Percentiles rank a stretch among this genome's conserved stretches.
These are phyloP conservation scores for Daboia siamensis DNA, from an alignment of 2,113 vertebrate genomes.

Conservation along the genomic window DNA sequence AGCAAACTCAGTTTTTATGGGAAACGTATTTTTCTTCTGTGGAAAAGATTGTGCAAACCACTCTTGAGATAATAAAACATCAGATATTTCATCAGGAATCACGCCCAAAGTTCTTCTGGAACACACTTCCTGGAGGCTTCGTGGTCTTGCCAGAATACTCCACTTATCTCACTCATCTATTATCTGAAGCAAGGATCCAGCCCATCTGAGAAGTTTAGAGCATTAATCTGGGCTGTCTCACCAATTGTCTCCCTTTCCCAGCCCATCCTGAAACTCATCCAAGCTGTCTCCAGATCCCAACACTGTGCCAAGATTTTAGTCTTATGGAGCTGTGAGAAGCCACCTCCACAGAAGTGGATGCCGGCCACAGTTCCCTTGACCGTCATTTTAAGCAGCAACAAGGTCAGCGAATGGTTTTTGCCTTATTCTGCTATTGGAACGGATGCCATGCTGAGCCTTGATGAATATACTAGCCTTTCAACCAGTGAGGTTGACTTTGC, in stretches of 20 bases:
- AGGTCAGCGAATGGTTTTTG: conserved; percentile 87
- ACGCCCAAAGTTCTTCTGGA: too few relatives aligned
- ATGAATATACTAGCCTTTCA: conserved; percentile 81
- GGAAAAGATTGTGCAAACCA: too few relatives aligned
- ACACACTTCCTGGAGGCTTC: too few relatives aligned
- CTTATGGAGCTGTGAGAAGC: conserved; percentile 88
- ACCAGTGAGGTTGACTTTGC: conserved; percentile 96
- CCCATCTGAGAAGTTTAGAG: conserved; percentile 83
- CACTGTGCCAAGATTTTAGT: conserved; percentile 93
- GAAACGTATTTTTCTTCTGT: too few relatives aligned
- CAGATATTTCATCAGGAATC: too few relatives aligned
- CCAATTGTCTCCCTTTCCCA: conserved; percentile 76
- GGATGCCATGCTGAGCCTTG: conserved; percentile 87
- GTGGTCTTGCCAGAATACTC: too few relatives aligned
- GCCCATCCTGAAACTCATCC: conserved; percentile 88
- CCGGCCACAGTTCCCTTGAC: conserved; percentile 80
- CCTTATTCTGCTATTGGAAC: conserved; percentile 81
- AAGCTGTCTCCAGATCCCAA: conserved; percentile 83
- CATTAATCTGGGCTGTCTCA: conserved; percentile 79
- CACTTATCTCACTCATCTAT: too few relatives aligned
- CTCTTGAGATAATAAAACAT: too few relatives aligned
- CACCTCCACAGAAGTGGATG: conserved; percentile 81
- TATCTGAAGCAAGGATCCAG: conserved; percentile 78
- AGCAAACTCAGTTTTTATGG: too few relatives aligned
- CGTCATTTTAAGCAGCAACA: conserved; percentile 77